A percentile compares a stretch with the other conserved stretches of the same genome.
These are phyloP conservation scores for Chelonus insularis DNA, from an alignment of 1,140 invertebrate genomes.

Conservation along the genomic window DNA sequence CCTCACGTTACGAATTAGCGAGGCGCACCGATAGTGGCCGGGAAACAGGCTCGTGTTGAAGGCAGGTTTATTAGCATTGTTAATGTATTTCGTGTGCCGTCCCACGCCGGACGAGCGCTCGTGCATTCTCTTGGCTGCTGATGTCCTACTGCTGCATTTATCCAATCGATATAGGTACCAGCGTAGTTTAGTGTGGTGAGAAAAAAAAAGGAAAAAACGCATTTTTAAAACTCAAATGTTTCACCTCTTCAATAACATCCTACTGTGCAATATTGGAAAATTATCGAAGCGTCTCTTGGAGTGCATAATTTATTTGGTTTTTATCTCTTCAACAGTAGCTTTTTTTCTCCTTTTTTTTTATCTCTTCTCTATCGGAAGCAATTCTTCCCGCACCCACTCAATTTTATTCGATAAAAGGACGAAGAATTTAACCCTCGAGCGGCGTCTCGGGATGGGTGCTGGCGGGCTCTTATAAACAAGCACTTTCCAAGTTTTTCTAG, in stretches of 20 bases:
- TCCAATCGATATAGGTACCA: not conserved
- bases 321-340: not conserved
- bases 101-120: not conserved
- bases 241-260: conserved; percentile 1
- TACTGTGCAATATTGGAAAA: conserved; percentile 9
- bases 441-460: not conserved
- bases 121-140: not conserved
- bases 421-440: conserved; percentile 15
- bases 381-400: conserved; percentile 12
- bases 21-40: conserved; percentile 34
- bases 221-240: not conserved
- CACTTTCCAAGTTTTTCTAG: conserved; percentile 17
- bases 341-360: not conserved
- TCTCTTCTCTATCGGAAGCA: conserved; percentile 1
- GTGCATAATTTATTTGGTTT: conserved; percentile 10
- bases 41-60: conserved; percentile 31
- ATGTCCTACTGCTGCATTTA: conserved; percentile 1
- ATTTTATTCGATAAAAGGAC: conserved; percentile 23
- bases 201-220: not conserved
- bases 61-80: conserved; percentile 40
- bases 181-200: too few species aligned
- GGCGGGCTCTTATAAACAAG: conserved; percentile 18
- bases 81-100: conserved; percentile 33
- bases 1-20: conserved; percentile 34
- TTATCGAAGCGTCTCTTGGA: conserved; percentile 6